Evolutionary conservation across 2,113 vertebrate genomes (phyloP), one percentile per base, ranked within the genome.

Genomic region (Glaucomys volans): DNA sequence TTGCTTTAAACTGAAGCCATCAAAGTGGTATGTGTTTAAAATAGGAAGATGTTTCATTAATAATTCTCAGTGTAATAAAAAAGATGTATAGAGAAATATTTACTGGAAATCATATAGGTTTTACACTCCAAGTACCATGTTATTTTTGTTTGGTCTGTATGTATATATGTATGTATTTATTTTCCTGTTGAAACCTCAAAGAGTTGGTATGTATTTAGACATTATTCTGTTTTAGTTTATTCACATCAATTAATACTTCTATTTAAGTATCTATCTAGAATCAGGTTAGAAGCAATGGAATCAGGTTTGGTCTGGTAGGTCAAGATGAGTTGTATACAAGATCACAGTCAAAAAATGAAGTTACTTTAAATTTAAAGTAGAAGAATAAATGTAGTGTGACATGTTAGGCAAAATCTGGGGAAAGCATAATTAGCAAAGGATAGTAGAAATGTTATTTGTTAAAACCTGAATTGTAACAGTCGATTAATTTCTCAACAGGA

Each of bases 301-400:
- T 98, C 96, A 96, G 96, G 98, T 98, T 91, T 98, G 89, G 35
- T 98, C 97, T 97, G 81, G 84, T 97, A 97, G 96, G 89, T 97
- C 96, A 98, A 97, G 92, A 97, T 98, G 96, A 98, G 98, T 96
- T 98, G 83, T 94, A 69, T 94, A 94, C 88, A 97, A 97, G 96
- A 96, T 97, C 67, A 90, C 94, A 82, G 97, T 97, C 94, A 97
- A 97, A 97, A 82, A 96, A 98, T 96, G 97, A 98, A 98, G 62
- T 92, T 97, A 77, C 95, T 91, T 95, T 97, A 96, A 98, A 98
- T 97, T 93, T 90, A 96, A 98, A 98, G 88, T 89, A 96, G 92
- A 86, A 95, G 95, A 98, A 42, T 96, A 98, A 98, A 98, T 97
- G 97, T 98, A 98, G 97, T 98, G 95, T 98, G 96, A 98, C 98